Evolutionary conservation across 2,113 vertebrate species (phyloP).

Genomic region (Sapajus apella): DNA sequence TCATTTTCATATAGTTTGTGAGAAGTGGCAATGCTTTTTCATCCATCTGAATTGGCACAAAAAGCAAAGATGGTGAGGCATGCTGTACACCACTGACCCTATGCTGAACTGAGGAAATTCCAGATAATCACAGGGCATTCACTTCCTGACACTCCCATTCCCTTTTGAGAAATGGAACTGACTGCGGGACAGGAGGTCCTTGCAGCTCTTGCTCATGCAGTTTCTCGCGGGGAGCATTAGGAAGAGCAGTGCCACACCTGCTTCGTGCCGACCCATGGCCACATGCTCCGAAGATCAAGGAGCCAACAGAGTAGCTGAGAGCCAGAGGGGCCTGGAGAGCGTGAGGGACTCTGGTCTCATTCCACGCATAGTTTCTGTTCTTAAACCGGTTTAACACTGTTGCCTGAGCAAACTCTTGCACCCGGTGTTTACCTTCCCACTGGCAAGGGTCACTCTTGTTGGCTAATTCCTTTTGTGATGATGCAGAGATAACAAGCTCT

Average conservation of each 20-base stretch:
- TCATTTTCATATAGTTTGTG: neutral
- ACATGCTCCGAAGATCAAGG: neutral
- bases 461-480: neutral
- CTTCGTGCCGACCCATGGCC: neutral
- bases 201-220: accelerated
- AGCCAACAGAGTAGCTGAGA: neutral
- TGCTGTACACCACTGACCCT: neutral
- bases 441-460: neutral
- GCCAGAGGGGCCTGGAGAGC: neutral
- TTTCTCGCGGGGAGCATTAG: neutral
- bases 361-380: neutral
- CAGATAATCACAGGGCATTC: neutral
- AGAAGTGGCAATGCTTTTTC: neutral
- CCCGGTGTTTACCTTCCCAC: neutral
- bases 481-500: neutral
- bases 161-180: neutral
- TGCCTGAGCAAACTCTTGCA: neutral
- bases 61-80: neutral
- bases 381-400: neutral
- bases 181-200: neutral
- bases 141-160: neutral
- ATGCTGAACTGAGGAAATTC: neutral
- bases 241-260: neutral
- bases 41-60: neutral
- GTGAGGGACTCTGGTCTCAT: neutral